These are phyloP conservation scores for Rosalia funebris DNA, from an alignment of 2,888 invertebrate species.

Conservation along the genomic window DNA sequence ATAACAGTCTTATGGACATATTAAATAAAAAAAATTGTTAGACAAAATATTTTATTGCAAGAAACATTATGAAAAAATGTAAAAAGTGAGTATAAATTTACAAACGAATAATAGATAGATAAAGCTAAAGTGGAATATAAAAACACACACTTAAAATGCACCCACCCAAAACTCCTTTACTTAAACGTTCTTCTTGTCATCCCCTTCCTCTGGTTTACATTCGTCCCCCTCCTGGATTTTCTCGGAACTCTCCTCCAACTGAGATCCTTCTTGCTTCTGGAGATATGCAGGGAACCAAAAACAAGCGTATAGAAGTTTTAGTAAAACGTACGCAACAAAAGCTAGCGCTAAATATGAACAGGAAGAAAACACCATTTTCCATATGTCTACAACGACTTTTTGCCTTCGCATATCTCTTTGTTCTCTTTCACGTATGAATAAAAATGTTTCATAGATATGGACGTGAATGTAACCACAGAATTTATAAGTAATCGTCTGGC, in stretches of 20 bases:
- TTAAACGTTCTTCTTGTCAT: slow-evolving; percentile 42
- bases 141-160: background rate
- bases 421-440: background rate
- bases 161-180: background rate
- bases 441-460: slow-evolving; percentile 12
- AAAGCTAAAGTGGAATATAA: background rate
- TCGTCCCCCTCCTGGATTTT: slow-evolving; percentile 42
- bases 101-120: background rate
- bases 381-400: slow-evolving; percentile 74
- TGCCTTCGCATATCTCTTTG: slow-evolving; percentile 69
- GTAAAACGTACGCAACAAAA: slow-evolving; percentile 72
- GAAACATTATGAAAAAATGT: background rate
- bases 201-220: slow-evolving; percentile 58
- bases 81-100: background rate
- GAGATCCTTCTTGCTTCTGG: slow-evolving; percentile 66
- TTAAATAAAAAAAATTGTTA: no score
- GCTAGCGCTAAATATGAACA: slow-evolving; percentile 71
- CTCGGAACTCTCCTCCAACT: slow-evolving; percentile 54
- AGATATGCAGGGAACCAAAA: slow-evolving; percentile 73
- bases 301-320: slow-evolving; percentile 73
- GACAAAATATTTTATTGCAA: slow-evolving; percentile 10
- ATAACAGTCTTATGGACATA: no score
- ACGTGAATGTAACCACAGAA: background rate
- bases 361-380: slow-evolving; percentile 74
- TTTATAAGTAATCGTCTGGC: background rate